Base-by-base conservation (phyloP, 2,888 invertebrate species). In the Athripsodes cinereus region DNA sequence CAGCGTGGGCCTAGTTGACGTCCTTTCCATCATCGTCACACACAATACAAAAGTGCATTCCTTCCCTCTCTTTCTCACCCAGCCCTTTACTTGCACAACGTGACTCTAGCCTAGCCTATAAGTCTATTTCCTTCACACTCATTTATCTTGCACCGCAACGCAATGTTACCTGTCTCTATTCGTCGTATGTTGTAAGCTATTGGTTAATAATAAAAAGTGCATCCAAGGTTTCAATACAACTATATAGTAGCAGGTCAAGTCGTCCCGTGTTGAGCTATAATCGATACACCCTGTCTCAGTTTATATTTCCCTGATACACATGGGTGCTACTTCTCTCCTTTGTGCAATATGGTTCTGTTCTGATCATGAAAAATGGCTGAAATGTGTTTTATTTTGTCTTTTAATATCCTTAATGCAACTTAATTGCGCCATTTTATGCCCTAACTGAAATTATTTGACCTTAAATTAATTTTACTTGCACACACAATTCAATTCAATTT, bases 1-100 rank as follows among this genome's bases (percentile, higher is more conserved):
- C 58, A 52, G 57, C 35, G 61, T 53, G 54, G 53, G 58, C 54
- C 52, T 58, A 53, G 55, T 46, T 54, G 59, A 57, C 61, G 59
- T 57, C 48, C 47, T 44, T 47, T 49, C 55, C 44, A 47, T 60
- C 52, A 26, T 58, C 53, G 49, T 52, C 35, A 48, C 52, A 20
- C 40, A 10, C 31, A 35, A 22, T 22, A 31, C 26, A 51, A 54
- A 60, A 58, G 22, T 62, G 60, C 62, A 60, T 60, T 62, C 16
- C 8, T 44, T 59, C 59, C 52, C 22, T 62, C 60, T 56, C 60
- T 53, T 47, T 62, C 54, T 13, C 52, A n/a, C 57, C 16, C 3
- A 44, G 21, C 19, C 49, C 19, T 26, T 46, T 46, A n/a, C 40
- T 8, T 5, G 13, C 16, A 5, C 40, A 8, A 8, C 40, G 16